phyloP scores from a whole-genome alignment of 2,113 vertebrate species.

The crab-eating macaque (Macaca fascicularis) region DNA sequence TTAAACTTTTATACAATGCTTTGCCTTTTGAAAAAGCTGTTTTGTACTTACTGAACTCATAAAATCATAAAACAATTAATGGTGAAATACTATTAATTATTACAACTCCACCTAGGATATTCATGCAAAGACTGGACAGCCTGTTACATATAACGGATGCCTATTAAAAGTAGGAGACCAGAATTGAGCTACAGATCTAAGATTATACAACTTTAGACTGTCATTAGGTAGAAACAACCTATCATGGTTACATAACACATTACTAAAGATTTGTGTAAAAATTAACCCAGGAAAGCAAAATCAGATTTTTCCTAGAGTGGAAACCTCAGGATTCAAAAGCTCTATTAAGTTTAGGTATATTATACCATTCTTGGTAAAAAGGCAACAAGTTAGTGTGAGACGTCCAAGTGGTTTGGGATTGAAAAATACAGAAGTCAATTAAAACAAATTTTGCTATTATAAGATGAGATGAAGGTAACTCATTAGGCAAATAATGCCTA shows the following conservation, averaged over 20 bases:
- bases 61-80: neutral
- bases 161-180: neutral
- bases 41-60: neutral
- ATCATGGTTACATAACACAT: neutral
- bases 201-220: neutral
- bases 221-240: neutral
- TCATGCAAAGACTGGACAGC: neutral
- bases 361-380: neutral
- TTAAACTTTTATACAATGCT: neutral
- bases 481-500: neutral
- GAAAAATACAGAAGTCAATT: neutral
- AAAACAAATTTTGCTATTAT: neutral
- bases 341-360: neutral
- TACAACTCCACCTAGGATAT: neutral
- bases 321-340: constrained; percentile 24
- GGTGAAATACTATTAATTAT: neutral
- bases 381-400: neutral
- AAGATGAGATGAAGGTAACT: neutral
- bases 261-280: neutral
- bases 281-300: neutral
- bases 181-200: neutral
- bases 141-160: neutral
- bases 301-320: neutral
- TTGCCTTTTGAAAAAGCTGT: neutral
- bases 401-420: neutral